Evolutionary conservation across 2,888 invertebrate genomes (phyloP), one percentile per base, ranked within the genome.

Genomic region (Liopterus haemorrhoidalis): DNA sequence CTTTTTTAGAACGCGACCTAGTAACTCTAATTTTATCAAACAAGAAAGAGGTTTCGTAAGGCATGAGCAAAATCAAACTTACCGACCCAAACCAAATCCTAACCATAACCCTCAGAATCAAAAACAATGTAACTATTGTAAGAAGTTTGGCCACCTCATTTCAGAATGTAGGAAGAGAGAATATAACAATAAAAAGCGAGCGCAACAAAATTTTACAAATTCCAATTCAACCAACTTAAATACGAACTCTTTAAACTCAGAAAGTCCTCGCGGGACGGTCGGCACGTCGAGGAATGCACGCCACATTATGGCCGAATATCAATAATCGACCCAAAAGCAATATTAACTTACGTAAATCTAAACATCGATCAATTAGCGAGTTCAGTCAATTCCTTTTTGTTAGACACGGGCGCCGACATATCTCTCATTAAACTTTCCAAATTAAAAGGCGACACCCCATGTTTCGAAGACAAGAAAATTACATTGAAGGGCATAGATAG

Each of bases 151-250:
- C 9, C 50, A 50, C 30, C 18, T 46, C 0, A 50, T 52, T 4
- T 16, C 18, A 20, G 52, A 51, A 36, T 52, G 52, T 28, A 21
- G 46, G 9, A 52, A 49, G 38, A 33, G 52, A 12, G 43, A 43
- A 57, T 56, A 50, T 58, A 52, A 46, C 20, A 49, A 49, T 18
- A 47, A 37, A 15, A 47, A 19, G 21, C 49, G 22, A 28, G 14
- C n/a, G n/a, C n/a, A 43, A 18, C 41, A 30, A 42, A 38, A 9
- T 9, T 24, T 31, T 3, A 15, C 32, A 8, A n/a, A 28, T 2
- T 16, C n/a, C 16, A 32, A 41, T 22, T 12, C 19, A 32, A n/a
- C 16, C 32, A 15, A 16, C 12, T 15, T 21, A 8, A 11, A 9
- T 21, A 12, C 30, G 21, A 45, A 22, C 21, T 15, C 25, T 36